Evolutionary conservation across 1,140 invertebrate genomes (phyloP), one percentile per base, ranked within the genome.

Genomic region (Drosophila equinoxialis): DNA sequence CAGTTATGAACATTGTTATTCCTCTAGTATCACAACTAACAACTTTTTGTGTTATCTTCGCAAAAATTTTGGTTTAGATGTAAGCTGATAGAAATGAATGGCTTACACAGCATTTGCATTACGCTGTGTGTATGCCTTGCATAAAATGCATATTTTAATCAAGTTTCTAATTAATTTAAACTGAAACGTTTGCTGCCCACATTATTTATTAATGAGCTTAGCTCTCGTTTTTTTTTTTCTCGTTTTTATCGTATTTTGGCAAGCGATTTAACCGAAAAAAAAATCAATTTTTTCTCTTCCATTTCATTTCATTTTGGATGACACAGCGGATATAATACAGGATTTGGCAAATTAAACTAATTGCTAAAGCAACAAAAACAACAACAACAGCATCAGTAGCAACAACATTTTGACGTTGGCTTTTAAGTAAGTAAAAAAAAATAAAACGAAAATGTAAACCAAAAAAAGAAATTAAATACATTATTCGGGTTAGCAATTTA

Each of bases 281-380:
- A 59, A 37, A 37, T 23, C 58, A 20, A 11, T 60, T 37, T 35
- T 60, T 33, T 33, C 20, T 64, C 10, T 45, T 48, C 33, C n/a
- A 10, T 60, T 65, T 58, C 33, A 55, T 77, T 54, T 78, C 64
- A 68, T 76, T 76, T 86, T 51, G 45, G 45, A 20, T 51, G 45
- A 51, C 45, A 70, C 83, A 86, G 83, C 84, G 74, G 84, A 89
- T 77, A 89, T 89, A 68, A 89, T 89, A 89, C 84, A 89, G 84
- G 84, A 89, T 89, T 89, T 89, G 78, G 84, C 84, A 83, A 89
- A 89, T 89, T 89, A 89, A 89, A 83, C 84, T 78, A 87, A 89
- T 89, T 83, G 84, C 74, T 23, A 51, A 74, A 83, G 71, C 78
- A 71, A 68, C 73, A 75, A 20, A 33, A 62, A 42, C 68, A 74